Percentiles rank a stretch among this genome's conserved stretches.
phyloP scores from a whole-genome alignment of 2,797 vertebrate genomes.

The Pipistrellus pipistrellus region DNA sequence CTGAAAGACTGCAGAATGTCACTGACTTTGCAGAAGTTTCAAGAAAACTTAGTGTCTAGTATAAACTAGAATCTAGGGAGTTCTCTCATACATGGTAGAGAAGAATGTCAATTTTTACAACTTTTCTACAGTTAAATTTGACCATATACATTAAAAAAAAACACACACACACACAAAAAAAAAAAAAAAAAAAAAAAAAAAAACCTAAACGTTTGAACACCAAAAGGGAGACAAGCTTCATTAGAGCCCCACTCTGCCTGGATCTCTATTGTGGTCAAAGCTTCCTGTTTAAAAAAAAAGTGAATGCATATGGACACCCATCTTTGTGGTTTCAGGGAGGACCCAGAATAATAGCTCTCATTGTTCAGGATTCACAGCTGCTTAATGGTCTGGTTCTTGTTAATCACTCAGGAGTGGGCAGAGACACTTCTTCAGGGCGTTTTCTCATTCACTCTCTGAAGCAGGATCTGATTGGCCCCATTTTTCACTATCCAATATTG shows the following conservation, averaged over 20 bases:
- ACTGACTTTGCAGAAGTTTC: conserved; percentile 81
- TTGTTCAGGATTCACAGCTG: background rate
- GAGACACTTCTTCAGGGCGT: background rate
- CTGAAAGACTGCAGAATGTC: conserved; percentile 76
- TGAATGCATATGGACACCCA: background rate
- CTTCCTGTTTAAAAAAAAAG: background rate
- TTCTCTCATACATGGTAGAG: too few relatives aligned
- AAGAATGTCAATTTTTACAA: too few relatives aligned
- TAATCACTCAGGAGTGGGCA: background rate
- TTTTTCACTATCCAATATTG: background rate
- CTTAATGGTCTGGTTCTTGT: background rate
- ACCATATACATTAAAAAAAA: too few relatives aligned
- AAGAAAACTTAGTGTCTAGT: background rate
- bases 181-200: too few relatives aligned
- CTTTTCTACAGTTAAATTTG: too few relatives aligned
- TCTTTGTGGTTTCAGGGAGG: background rate
- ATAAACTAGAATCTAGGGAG: too few relatives aligned
- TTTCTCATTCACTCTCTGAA: background rate
- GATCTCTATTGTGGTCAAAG: background rate
- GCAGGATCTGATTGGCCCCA: background rate
- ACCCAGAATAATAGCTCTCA: background rate
- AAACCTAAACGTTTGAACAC: too few relatives aligned
- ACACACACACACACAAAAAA: too few relatives aligned
- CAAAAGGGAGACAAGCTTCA: background rate
- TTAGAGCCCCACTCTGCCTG: background rate